Evolutionary conservation across 2,888 invertebrate genomes (phyloP), one percentile per base, ranked within the genome.

Genomic region (Teleiodes luculella): DNA sequence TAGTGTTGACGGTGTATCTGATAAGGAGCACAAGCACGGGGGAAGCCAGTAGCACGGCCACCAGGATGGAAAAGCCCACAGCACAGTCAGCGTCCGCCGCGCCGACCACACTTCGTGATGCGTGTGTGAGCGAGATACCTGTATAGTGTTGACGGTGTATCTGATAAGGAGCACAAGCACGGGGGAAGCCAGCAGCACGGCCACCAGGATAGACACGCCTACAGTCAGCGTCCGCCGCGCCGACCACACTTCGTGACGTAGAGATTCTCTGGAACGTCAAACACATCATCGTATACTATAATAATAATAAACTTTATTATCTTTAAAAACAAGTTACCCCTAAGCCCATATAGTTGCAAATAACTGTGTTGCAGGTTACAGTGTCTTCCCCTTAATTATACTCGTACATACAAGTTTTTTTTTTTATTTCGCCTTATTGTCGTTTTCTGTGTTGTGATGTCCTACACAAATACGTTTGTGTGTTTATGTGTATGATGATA

Each of bases 1-100:
- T 91, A 1, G 91, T 92, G 49, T 79, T 70, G 0, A 91, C 90
- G 1, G 91, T 90, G 60, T 91, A 90, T 20, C 82, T 71, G 8
- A 92, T 75, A n/a, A 92, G 71, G 33, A 90, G 63, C 8, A 92
- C 83, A 51, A 92, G 86, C 10, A 91, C 67, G 0, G 92, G 92
- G 0, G 91, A 86, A 0, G 91, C 86, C 45, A 90, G 64, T 14
- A 92, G 65, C 1, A 91, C 90, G 0, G 91, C 59, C 1, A 81
- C 76, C 2, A 92, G 72, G 13, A 92, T 76, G 0, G 70, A 67
- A 3, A 90, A 81, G 0, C 91, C 90, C 2, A 90, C 70, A 0
- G 75, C n/a, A n/a, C n/a, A 80, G 2, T n/a, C n/a, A 90, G 72
- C 0, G 85, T 86, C 0, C 83, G 70, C 0, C 87, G 73, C 0